Evolutionary conservation across 2,888 invertebrate species (phyloP).

Genomic region (Oligia fasciuncula): DNA sequence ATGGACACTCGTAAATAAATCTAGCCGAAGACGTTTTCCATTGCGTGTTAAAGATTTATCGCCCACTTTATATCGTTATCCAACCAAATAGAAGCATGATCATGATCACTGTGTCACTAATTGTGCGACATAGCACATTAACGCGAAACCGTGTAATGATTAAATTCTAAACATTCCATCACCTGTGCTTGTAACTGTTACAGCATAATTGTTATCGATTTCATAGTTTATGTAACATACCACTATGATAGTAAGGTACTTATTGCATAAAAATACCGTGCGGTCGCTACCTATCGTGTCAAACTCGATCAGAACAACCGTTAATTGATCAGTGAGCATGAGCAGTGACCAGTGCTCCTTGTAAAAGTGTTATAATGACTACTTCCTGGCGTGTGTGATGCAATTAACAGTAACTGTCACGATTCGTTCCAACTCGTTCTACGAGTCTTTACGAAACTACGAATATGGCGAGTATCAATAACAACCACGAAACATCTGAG

Average conservation of each 20-base stretch:
- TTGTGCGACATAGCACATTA: conserved; percentile 47
- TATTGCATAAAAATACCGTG: conserved; percentile 80
- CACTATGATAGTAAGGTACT: conserved; percentile 59
- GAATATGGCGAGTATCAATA: conserved; percentile 28
- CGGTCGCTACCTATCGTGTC: conserved; percentile 70
- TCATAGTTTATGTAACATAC: conserved; percentile 64
- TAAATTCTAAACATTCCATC: conserved; percentile 48
- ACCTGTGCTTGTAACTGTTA: conserved; percentile 51
- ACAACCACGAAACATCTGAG: conserved; percentile 21
- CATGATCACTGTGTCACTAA: conserved; percentile 58
- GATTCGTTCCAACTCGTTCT: conserved; percentile 56
- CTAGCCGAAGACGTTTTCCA: conserved; percentile 31
- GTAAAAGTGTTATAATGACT: conserved; percentile 61
- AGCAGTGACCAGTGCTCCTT: conserved; percentile 52
- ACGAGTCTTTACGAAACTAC: conserved; percentile 42
- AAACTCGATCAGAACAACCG: conserved; percentile 69
- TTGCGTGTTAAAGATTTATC: conserved; percentile 45
- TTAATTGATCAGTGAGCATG: conserved; percentile 50
- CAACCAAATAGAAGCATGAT: conserved; percentile 48
- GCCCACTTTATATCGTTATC: conserved; percentile 48
- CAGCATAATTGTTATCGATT: conserved; percentile 64
- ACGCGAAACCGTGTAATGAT: conserved; percentile 30
- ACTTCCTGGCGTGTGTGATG: conserved; percentile 72
- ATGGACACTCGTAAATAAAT: conserved; percentile 28
- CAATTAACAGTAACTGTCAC: conserved; percentile 62